Evolutionary conservation across 1,140 invertebrate genomes (phyloP), one percentile per base, ranked within the genome.

Genomic region (Brachionus plicatilis): DNA sequence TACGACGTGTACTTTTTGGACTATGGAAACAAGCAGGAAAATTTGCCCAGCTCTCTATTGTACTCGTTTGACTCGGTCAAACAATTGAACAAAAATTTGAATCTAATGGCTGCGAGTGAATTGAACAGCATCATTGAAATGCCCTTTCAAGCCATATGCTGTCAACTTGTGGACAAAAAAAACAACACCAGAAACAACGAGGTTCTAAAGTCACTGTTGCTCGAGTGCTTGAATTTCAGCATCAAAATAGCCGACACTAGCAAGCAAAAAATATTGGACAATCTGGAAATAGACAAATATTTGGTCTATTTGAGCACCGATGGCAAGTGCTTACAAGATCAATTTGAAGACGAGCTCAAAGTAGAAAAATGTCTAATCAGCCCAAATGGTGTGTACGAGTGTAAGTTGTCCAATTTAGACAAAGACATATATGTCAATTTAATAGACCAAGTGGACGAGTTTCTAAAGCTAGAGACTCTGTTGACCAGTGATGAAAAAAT

Each of bases 111-210:
- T 12, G 2, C 0, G 3, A 56, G 53, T 37, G 79, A 60, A 20
- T 82, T 82, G 20, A 24, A 82, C 24, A 12, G 7, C 5, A 43
- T 60, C 5, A 45, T 82, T 29, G 60, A 82, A 29, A 20, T 41
- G 24, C 79, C 79, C 29, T 82, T 82, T 45, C 79, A 82, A 12
- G 53, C 79, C n/a, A 82, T 82, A n/a, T 82, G 79, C 66, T 82
- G 79, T 29, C 50, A 68, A 43, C 43, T 82, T 8, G 37, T 43
- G 1, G 33, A 82, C 8, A 82, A 82, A 45, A 82, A 82, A 66
- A 56, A 66, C 24, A 65, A 45, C 33, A 68, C 79, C 20, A 17
- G 33, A 65, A 82, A 82, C n/a, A 60, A 82, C n/a, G 53, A 82
- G 45, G 20, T 82, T 5, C 53, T 82, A 0, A 41, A 65, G 33